Evolutionary conservation across 2,113 vertebrate species (phyloP).

Genomic region (Tor tambroides): DNA sequence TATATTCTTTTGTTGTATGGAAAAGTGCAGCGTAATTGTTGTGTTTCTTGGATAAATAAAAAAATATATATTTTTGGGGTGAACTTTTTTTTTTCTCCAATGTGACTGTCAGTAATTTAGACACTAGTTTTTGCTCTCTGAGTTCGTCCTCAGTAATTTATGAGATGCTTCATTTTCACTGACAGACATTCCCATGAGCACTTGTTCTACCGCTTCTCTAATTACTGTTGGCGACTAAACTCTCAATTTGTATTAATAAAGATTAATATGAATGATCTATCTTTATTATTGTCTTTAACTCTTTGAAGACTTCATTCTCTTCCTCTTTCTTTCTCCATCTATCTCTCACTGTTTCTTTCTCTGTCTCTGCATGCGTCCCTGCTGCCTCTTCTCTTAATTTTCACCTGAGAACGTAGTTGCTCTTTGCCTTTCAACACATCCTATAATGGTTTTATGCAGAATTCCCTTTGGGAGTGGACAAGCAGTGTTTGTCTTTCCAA

Average conservation of each 20-base stretch:
- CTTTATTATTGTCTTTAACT: neutral
- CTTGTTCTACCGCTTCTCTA: neutral
- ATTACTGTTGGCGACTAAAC: constrained; percentile 15
- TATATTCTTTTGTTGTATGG: neutral
- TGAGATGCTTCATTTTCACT: neutral
- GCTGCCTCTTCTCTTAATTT: constrained; percentile 36
- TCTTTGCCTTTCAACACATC: constrained; percentile 42
- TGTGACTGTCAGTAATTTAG: neutral
- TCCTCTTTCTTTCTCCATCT: neutral
- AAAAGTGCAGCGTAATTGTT: neutral
- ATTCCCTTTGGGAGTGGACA: constrained; percentile 15
- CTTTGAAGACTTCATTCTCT: neutral
- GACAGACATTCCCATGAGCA: constrained; percentile 41
- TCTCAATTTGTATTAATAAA: constrained; percentile 8
- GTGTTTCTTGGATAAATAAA: neutral
- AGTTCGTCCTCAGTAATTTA: neutral
- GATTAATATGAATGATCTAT: neutral
- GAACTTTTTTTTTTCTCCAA: neutral
- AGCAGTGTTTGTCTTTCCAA: constrained; percentile 32
- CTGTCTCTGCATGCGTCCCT: neutral
- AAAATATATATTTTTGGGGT: neutral
- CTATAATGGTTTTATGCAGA: constrained; percentile 41
- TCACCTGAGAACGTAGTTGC: constrained; percentile 28
- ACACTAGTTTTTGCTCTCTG: neutral
- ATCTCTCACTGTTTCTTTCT: neutral